Evolutionary conservation across 92 coral and sea anemone species (phyloP).

Genomic region (Meandrina meandrites): DNA sequence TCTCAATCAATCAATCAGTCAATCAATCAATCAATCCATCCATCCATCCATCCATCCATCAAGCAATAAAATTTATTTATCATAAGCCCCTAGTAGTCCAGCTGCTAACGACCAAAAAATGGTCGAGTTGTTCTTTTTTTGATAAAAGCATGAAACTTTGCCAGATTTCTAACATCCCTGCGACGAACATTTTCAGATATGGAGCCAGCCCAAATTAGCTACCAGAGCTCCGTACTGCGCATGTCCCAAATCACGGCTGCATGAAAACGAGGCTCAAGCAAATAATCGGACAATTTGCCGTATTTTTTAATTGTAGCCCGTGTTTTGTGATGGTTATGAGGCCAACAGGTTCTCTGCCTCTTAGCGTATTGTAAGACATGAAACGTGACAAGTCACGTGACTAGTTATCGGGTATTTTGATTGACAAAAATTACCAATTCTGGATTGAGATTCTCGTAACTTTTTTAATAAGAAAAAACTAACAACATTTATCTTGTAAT

Average conservation of each 20-base stretch:
- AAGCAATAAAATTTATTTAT: too few relatives aligned
- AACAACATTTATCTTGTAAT: too few relatives aligned
- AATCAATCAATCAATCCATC: too few relatives aligned
- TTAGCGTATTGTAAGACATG: neutral
- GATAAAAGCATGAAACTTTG: conserved; percentile 73
- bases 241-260: conserved; percentile 35
- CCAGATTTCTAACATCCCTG: conserved; percentile 44
- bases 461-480: too few relatives aligned
- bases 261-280: conserved; percentile 9
- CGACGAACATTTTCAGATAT: conserved; percentile 54
- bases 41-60: too few relatives aligned
- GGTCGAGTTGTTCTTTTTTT: conserved; percentile 60
- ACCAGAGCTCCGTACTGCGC: conserved; percentile 50
- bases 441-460: too few relatives aligned
- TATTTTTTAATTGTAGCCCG: neutral
- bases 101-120: conserved; percentile 65
- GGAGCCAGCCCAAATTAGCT: conserved; percentile 53
- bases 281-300: neutral
- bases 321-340: neutral
- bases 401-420: too few relatives aligned
- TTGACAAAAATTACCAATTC: too few relatives aligned
- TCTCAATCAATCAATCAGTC: too few relatives aligned
- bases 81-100: too few relatives aligned
- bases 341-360: neutral
- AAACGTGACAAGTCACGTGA: conserved; percentile 12